A percentile compares a stretch with the other conserved stretches of the same genome.
Conservation (phyloP, 2,797 vertebrate species). For the Lemur catta region DNA sequence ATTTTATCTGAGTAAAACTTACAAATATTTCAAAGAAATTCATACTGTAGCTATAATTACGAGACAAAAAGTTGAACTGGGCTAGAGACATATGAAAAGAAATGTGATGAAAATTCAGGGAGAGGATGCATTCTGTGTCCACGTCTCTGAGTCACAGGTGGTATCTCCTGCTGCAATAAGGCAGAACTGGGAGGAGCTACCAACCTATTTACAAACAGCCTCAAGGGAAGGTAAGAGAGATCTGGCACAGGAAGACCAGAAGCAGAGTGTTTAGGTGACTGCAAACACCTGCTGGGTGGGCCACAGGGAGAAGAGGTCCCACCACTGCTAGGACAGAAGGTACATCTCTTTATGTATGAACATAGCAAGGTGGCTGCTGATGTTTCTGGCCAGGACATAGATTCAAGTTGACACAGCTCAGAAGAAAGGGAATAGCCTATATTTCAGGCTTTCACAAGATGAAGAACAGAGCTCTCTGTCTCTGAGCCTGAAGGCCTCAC, state of each 20-base stretch:
- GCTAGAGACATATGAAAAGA: not conserved
- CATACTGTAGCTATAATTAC: slow-evolving; percentile 23
- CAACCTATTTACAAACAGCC: not conserved
- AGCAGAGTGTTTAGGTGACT: not conserved
- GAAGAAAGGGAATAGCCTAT: slow-evolving; percentile 4
- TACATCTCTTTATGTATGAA: not conserved
- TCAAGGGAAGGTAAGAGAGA: not conserved
- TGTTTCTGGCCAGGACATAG: slow-evolving; percentile 1
- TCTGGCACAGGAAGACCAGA: not conserved
- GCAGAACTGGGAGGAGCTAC: not conserved
- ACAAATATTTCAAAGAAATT: slow-evolving; percentile 34
- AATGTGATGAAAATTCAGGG: not conserved
- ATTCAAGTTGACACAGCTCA: slow-evolving; percentile 30
- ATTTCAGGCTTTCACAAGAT: slow-evolving; percentile 31
- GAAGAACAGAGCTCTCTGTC: slow-evolving; percentile 28
- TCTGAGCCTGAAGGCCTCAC: not conserved
- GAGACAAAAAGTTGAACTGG: slow-evolving; percentile 27
- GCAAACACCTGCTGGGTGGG: not conserved
- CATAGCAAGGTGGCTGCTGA: not conserved
- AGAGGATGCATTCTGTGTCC: not conserved
- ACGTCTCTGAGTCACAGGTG: not conserved
- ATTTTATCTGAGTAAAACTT: slow-evolving; percentile 31
- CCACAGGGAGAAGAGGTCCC: not conserved
- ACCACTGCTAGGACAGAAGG: not conserved
- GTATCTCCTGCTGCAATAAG: not conserved